Evolutionary conservation across 2,797 vertebrate species (phyloP), one percentile per base, ranked within the genome.

Genomic region (Smutsia gigantea): DNA sequence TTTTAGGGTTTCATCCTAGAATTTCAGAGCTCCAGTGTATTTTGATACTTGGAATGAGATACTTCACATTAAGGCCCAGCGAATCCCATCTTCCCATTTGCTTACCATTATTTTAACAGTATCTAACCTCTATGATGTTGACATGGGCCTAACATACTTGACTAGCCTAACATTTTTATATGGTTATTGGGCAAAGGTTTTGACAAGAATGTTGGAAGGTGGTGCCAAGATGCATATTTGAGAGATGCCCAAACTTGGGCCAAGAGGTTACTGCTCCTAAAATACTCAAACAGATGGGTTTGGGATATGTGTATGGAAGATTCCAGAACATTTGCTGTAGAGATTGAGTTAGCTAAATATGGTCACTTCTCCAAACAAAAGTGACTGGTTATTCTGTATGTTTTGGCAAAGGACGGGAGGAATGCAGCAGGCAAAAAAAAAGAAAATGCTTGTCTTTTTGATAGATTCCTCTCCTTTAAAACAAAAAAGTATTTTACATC

Each of bases 341-440:
- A 74, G 75, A 84, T 79, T 92, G 82, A 29, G 31, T 95, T 98
- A 94, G 94, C 95, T 97, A 98, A 96, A 91, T 93, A 94, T 97
- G 97, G 97, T 96, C 63, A 97, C 55, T 74, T 97, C 18, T 74
- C 57, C 78, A 90, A 87, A 91, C 69, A 96, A 55, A 71, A 66
- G 27, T 94, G 90, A 37, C 85, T 94, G 25, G 25, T 93, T 95
- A 87, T 92, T 86, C 21, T 86, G 71, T 79, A 46, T 78, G 11
- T 87, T 95, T 97, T 94, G 51, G 9, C n/a, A 92, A 68, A 78
- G 90, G 75, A 37, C 77, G 91, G 83, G 1, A 85, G 72, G 85
- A 96, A 96, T 89, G 17, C 37, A 66, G 7, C 87, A 71, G 17
- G 75, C 78, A 88, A 64, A 86, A 64, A 86, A 59, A 68, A 82